Evolutionary conservation across 2,888 invertebrate genomes (phyloP).

Genomic region (Nycteola revayana): DNA sequence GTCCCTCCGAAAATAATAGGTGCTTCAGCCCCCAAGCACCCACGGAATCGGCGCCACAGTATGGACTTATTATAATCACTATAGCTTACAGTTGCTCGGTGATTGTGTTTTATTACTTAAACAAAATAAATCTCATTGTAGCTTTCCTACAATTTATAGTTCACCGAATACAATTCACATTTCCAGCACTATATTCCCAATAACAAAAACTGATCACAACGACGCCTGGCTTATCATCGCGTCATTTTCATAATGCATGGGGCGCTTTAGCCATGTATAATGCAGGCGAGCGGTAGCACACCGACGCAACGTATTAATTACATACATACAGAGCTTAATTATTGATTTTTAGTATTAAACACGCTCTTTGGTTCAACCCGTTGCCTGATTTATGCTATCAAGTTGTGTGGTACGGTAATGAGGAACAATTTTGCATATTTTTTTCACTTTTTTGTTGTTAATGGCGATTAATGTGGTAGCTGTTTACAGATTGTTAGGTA

Average conservation of each 20-base stretch:
- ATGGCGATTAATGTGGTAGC: no score
- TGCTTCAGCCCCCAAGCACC: no score
- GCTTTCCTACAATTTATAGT: no score
- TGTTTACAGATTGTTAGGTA: not conserved
- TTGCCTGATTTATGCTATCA: slow-evolving; percentile 39
- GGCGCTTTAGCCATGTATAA: slow-evolving; percentile 57
- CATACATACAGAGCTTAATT: slow-evolving; percentile 70
- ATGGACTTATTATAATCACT: no score
- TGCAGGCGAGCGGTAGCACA: slow-evolving; percentile 47
- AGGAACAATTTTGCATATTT: slow-evolving; percentile 4
- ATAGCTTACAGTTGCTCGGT: no score
- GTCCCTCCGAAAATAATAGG: no score
- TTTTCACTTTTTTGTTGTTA: no score
- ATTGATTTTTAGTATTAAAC: slow-evolving; percentile 79
- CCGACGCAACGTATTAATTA: slow-evolving; percentile 69
- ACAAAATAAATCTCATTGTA: no score
- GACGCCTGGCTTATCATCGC: slow-evolving; percentile 45
- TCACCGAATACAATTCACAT: no score
- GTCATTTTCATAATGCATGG: slow-evolving; percentile 37
- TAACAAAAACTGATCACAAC: slow-evolving; percentile 35
- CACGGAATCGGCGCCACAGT: no score
- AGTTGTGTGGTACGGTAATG: slow-evolving; percentile 12
- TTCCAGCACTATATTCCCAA: slow-evolving; percentile 3
- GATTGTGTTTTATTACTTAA: no score
- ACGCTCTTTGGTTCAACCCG: slow-evolving; percentile 49